Evolutionary conservation across 2,888 invertebrate genomes (phyloP), one percentile per base, ranked within the genome.

Genomic region (Ernsta delagoae): DNA sequence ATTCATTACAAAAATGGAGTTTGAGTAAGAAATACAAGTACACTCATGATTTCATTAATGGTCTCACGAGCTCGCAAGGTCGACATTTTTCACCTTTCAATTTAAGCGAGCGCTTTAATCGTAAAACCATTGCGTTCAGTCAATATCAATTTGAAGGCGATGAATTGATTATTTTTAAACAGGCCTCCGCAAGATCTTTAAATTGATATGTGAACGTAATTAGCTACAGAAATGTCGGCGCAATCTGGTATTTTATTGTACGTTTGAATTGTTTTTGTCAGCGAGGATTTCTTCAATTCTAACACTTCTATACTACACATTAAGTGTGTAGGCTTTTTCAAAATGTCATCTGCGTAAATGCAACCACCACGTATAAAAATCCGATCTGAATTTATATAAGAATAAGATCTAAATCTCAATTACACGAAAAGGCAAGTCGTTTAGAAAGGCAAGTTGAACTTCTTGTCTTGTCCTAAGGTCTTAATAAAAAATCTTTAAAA

Each of bases 361-460:
- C 45, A 57, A 62, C 31, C 48, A 63, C 57, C 57, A 63, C 57
- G n/a, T 68, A 68, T 36, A 68, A 59, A 67, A 63, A 59, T 43
- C 36, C 59, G 59, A 59, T 34, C 45, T 64, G 63, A 59, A 50
- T 63, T 53, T 64, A 53, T 43, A 43, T 59, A 63, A 24, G 57
- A 43, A 56, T 56, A 68, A 39, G 61, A 31, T 77, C 80, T 82
- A 84, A 74, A 75, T 79, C 78, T 82, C 82, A 80, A 77, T 77
- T 82, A 83, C 76, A 79, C 78, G 72, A 83, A 82, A 88, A 88
- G 88, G 88, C 90, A 90, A 88, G 89, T 85, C 78, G 80, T 83
- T 85, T 79, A 83, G 80, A 85, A 89, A 88, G 89, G 89, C 90
- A 89, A 89, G 86, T 88, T 79, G 80, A 83, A 83, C 78, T 85